Conservation (phyloP, 2,113 vertebrate species). For the Eptesicus fuscus region DNA sequence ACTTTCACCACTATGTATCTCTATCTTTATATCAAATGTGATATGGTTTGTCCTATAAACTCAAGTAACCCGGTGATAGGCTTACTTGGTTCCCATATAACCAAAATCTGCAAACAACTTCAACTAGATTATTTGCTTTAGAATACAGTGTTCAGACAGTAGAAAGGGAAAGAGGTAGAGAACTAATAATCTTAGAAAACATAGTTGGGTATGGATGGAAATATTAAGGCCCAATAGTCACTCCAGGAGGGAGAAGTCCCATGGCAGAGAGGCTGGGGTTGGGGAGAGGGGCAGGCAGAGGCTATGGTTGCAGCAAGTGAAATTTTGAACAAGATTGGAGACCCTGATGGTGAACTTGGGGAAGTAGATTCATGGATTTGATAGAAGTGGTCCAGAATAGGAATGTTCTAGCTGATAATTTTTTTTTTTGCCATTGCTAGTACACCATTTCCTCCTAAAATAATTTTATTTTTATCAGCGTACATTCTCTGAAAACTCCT, state of each 20-base stretch:
- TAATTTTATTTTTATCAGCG: neutral
- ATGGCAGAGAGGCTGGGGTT: too few species aligned
- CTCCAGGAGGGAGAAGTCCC: neutral
- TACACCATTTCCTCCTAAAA: neutral
- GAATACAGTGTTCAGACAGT: neutral
- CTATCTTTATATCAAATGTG: neutral
- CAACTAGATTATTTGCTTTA: neutral
- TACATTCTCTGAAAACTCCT: neutral
- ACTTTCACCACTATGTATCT: neutral
- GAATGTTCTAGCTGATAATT: neutral
- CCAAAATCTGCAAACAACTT: neutral
- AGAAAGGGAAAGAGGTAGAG: neutral
- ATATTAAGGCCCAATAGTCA: rapidly evolving
- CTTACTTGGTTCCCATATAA: neutral
- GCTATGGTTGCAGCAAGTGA: too few species aligned
- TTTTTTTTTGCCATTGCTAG: neutral
- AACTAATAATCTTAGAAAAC: neutral
- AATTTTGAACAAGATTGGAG: neutral
- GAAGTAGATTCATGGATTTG: neutral
- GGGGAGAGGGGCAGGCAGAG: neutral
- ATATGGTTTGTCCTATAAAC: neutral
- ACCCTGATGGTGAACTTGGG: neutral
- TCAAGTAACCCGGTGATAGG: neutral
- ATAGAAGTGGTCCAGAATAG: neutral
- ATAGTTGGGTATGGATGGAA: neutral